Base-by-base conservation (phyloP, 2,888 invertebrate species). In the Amphipoea lucens region DNA sequence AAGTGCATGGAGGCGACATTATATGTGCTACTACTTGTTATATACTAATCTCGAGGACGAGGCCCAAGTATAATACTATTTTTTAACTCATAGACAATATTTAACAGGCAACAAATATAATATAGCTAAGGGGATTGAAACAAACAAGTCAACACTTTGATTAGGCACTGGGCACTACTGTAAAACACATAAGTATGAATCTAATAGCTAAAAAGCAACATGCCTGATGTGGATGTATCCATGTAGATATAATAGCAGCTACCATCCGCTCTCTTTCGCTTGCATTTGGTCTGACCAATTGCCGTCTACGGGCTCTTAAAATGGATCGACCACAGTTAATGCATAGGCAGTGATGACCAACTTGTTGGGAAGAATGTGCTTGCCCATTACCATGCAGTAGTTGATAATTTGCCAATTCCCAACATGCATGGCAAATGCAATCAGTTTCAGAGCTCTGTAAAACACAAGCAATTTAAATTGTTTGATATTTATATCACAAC, bases 381-480 rank as follows among this genome's bases (percentile, higher is more conserved):
- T 60, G 60, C n/a, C n/a, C 60, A 60, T 60, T 60, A n/a, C n/a
- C 60, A n/a, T n/a, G 12, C 60, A n/a, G 60, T 60, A 60, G 5
- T 60, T 60, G n/a, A 60, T 60, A 60, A 60, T 60, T 63, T 14
- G 63, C 63, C 36, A 63, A 63, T 36, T 63, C 63, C 63, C 63
- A 36, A 36, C 36, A 63, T 63, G 63, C 63, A 36, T 63, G 29
- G 7, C 63, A 63, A 36, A 63, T 63, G 63, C 63, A 63, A 63
- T 63, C 63, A 36, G 63, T 63, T 17, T 63, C 63, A 63, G 29
- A 7, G 36, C 29, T 63, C 63, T 63, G 63, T 63, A 63, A 63
- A 63, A 63, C 29, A 63, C 36, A 63, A 68, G 68, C 48, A 48
- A 68, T 48, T 60, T 60, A 60, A n/a, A n/a, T 60, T 60, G 60